phyloP scores from a whole-genome alignment of 2,888 invertebrate genomes.

The Perizoma affinitatum region DNA sequence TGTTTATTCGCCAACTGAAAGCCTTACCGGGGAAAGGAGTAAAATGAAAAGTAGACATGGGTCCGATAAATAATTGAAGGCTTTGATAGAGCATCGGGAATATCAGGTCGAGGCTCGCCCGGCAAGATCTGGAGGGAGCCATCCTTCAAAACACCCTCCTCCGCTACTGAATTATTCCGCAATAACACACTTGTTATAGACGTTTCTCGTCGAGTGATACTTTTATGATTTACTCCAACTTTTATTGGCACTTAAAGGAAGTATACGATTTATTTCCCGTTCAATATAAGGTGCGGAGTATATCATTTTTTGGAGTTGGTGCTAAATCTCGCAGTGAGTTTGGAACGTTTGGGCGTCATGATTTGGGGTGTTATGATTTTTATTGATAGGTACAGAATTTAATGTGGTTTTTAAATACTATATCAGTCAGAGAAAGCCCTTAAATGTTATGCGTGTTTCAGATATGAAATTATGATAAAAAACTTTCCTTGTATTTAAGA shows the following conservation, averaged over 20 bases:
- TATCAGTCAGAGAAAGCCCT: too few species aligned
- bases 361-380: conserved; percentile 41
- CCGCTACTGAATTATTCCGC: conserved; percentile 81
- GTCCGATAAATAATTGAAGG: conserved; percentile 84
- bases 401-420: too few species aligned
- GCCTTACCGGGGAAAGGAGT: conserved; percentile 74
- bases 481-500: too few species aligned
- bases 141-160: conserved; percentile 78
- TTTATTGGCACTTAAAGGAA: conserved; percentile 84
- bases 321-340: conserved; percentile 65
- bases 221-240: conserved; percentile 84
- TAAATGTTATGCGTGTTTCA: too few species aligned
- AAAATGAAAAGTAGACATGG: conserved; percentile 83
- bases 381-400: not conserved
- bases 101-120: conserved; percentile 66
- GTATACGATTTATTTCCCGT: conserved; percentile 82
- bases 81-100: conserved; percentile 80
- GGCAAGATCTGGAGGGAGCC: conserved; percentile 73
- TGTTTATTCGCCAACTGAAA: conserved; percentile 74
- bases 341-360: conserved; percentile 66
- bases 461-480: too few species aligned
- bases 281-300: conserved; percentile 80
- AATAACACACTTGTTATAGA: conserved; percentile 84
- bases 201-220: conserved; percentile 81
- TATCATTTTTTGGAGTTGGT: conserved; percentile 77